phyloP scores from a whole-genome alignment of 1,140 invertebrate genomes.

The Elysia chlorotica region DNA sequence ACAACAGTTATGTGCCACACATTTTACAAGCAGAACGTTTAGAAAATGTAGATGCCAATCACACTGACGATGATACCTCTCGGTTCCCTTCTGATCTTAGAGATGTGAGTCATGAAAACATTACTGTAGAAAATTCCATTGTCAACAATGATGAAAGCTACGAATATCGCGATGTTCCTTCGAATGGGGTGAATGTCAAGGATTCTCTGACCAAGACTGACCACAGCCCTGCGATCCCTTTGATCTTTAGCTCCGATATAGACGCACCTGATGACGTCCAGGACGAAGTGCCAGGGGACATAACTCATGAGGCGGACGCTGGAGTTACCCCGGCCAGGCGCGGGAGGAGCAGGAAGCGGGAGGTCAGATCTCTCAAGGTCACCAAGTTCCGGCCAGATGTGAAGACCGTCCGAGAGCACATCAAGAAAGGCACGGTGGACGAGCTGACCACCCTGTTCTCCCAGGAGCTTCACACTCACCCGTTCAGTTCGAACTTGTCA shows the following conservation, averaged over 20 bases:
- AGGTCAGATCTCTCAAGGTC: not conserved
- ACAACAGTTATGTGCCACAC: no score
- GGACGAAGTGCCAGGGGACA: not conserved
- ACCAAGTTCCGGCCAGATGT: slow-evolving; percentile 2
- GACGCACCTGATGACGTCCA: not conserved
- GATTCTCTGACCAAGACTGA: not conserved
- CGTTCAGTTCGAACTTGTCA: no score
- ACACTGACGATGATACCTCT: no score
- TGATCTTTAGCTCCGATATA: not conserved
- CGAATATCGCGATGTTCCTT: not conserved
- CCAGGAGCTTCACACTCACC: no score
- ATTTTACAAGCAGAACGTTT: no score
- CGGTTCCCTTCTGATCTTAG: no score
- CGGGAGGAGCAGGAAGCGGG: not conserved
- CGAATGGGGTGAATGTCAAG: not conserved
- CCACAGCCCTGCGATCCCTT: not conserved
- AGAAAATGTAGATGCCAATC: no score
- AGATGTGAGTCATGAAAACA: no score
- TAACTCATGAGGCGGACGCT: not conserved
- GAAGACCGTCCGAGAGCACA: slow-evolving; percentile 19
- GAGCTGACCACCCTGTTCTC: slow-evolving; percentile 11
- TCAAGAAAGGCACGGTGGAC: slow-evolving; percentile 14
- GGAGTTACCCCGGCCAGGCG: not conserved
- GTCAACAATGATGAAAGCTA: not conserved
- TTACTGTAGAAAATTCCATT: no score